Evolutionary conservation across 30 jellyfish, hydroid and myxozoan species (phyloP).

Genomic region (Hydractinia symbiolongicarpus): DNA sequence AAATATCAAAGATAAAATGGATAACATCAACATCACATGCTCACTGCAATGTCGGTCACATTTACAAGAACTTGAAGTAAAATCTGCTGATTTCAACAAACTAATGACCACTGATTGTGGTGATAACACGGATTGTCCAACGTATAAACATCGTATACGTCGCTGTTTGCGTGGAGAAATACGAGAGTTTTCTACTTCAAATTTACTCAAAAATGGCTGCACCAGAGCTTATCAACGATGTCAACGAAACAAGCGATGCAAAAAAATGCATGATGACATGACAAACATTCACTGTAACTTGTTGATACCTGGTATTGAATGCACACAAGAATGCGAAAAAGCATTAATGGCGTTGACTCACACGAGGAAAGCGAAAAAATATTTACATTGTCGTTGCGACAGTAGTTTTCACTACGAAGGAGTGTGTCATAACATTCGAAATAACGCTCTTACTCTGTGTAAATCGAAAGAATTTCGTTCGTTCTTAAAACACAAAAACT

Average conservation of each 20-base stretch:
- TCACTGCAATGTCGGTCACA: background rate
- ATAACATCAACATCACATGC: background rate
- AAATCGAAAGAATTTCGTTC: background rate
- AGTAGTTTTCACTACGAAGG: constrained; percentile 8
- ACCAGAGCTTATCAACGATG: constrained; percentile 1
- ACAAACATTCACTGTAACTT: background rate
- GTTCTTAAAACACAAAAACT: background rate
- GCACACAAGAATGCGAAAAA: background rate
- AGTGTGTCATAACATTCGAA: background rate
- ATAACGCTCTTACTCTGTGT: background rate
- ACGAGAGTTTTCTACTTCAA: background rate
- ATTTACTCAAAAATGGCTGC: background rate
- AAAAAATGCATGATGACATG: background rate
- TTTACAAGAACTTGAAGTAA: background rate
- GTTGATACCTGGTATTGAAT: background rate
- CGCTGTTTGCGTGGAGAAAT: background rate
- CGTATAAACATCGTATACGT: constrained; percentile 5
- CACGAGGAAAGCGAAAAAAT: background rate
- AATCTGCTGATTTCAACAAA: background rate
- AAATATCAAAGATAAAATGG: background rate
- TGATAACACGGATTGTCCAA: background rate
- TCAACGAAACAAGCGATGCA: background rate
- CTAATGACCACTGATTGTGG: background rate
- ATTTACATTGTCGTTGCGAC: background rate
- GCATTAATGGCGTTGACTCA: background rate